Conservation (phyloP, 2,797 vertebrate species). For the Clarias pachynema region DNA sequence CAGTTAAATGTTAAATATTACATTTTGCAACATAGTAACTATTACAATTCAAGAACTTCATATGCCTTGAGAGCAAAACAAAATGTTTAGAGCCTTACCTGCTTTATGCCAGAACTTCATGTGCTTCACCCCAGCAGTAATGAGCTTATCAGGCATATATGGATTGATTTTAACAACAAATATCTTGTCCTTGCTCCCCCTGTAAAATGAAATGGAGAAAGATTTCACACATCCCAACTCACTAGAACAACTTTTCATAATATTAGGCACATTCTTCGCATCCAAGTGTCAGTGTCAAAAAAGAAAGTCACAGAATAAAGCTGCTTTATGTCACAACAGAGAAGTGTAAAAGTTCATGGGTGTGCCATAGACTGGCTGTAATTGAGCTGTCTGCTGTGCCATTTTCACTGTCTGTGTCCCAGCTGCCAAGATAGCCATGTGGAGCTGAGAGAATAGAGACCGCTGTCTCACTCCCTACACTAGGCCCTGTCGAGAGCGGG, state of each 20-base stretch:
- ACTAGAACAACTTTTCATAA: constrained; percentile 6
- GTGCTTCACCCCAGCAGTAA: constrained; percentile 97
- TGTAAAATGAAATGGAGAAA: constrained; percentile 71
- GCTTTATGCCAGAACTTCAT: constrained; percentile 98
- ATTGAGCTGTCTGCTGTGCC: constrained; percentile 46
- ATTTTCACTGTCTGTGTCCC: constrained; percentile 19
- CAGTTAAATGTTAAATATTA: background rate
- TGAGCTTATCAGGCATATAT: constrained; percentile 93
- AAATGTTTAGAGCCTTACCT: constrained; percentile 74
- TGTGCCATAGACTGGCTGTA: constrained; percentile 32
- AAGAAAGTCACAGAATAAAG: constrained; percentile 22
- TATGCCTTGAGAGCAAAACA: background rate
- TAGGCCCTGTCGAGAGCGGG: constrained; percentile 37
- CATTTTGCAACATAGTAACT: background rate
- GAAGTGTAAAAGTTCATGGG: constrained; percentile 34
- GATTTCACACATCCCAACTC: constrained; percentile 13
- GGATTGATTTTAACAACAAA: constrained; percentile 98
- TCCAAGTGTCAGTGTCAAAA: background rate
- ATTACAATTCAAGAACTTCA: background rate
- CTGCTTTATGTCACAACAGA: constrained; percentile 39
- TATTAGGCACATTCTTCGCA: background rate
- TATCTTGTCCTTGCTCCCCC: constrained; percentile 98
- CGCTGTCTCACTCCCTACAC: constrained; percentile 44
- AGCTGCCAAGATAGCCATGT: background rate
- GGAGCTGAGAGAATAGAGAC: constrained; percentile 25